Base-by-base conservation (phyloP, 2,797 vertebrate genomes). In the Muraenolepis orangiensis region DNA sequence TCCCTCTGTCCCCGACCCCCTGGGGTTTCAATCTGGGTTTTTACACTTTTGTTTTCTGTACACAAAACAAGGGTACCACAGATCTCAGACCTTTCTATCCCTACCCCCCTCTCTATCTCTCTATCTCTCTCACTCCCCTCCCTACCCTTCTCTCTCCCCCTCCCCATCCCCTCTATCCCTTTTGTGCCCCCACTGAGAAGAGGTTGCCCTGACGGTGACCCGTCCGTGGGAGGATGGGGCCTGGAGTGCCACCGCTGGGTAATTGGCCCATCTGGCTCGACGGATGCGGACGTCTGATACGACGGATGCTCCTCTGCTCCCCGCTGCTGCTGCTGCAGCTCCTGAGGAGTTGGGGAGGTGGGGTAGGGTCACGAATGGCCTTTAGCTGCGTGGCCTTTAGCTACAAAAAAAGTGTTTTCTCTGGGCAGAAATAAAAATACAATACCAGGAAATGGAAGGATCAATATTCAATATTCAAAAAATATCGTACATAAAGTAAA, bases 241-340 rank as follows among this genome's bases (percentile, higher is more conserved):
- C 87, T 83, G 77, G 85, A 86, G 79, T 81, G 82, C 73, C 85
- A 81, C 86, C 76, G 80, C 73, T 78, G 88, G 83, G 85, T 91
- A 90, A 92, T 91, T 92, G 90, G 83, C 74, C 85, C 87, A 86
- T 89, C 89, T 82, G 72, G 88, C 87, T 87, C n/a, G 70, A 69
- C 76, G 74, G 78, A 81, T 76, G 23, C 46, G 13, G 79, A 77
- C 79, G 42, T 68, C 72, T 71, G 61, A 80, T 72, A 72, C 20
- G 68, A 73, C 72, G 78, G 16, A 72, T 68, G 51, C 66, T 42
- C n/a, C n/a, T n/a, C 18, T 11, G 28, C 64, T 66, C 14, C 13
- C 32, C 10, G 23, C 51, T 57, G n/a, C n/a, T n/a, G 51, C 70
- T 7, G 77, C 68, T 69, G 16, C n/a, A n/a, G n/a, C n/a, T n/a